A percentile compares a stretch with the other conserved stretches of the same genome.
These are phyloP conservation scores for Lacanobia wlatinum DNA, from an alignment of 2,888 invertebrate species.

Conservation along the genomic window DNA sequence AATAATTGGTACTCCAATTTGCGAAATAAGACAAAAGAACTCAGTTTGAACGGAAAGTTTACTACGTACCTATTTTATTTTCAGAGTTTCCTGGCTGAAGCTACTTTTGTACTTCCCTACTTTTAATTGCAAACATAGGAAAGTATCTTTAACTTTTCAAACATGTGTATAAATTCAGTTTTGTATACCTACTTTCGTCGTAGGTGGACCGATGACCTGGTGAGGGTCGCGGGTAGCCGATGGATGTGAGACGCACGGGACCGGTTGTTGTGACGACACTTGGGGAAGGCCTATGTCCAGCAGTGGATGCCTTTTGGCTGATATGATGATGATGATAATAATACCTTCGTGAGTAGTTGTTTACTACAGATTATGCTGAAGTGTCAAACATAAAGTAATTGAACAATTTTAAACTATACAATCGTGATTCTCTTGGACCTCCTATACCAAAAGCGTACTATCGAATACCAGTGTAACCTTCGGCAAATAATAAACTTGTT, in stretches of 20 bases:
- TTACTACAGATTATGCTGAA: background rate
- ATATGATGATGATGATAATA: too few relatives aligned
- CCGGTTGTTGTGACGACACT: too few relatives aligned
- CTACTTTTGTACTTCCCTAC: background rate
- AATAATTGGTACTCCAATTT: conserved; percentile 39
- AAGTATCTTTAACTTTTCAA: background rate
- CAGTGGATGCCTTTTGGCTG: too few relatives aligned
- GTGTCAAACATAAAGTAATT: background rate
- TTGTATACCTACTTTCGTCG: too few relatives aligned
- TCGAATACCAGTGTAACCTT: conserved; percentile 39
- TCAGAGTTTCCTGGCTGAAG: background rate
- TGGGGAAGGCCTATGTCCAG: too few relatives aligned
- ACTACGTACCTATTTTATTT: background rate
- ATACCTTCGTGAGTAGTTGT: too few relatives aligned
- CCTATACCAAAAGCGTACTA: background rate
- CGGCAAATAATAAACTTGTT: conserved; percentile 36
- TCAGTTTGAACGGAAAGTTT: background rate
- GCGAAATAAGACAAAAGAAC: conserved; percentile 19
- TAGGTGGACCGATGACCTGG: too few relatives aligned
- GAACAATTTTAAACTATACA: background rate
- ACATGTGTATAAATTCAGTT: background rate
- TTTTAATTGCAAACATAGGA: background rate
- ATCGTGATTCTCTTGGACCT: conserved; percentile 34
- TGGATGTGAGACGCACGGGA: too few relatives aligned
- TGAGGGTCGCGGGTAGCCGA: too few relatives aligned